Base-by-base conservation (phyloP, 2,888 invertebrate species). In the Tenthredo livida region DNA sequence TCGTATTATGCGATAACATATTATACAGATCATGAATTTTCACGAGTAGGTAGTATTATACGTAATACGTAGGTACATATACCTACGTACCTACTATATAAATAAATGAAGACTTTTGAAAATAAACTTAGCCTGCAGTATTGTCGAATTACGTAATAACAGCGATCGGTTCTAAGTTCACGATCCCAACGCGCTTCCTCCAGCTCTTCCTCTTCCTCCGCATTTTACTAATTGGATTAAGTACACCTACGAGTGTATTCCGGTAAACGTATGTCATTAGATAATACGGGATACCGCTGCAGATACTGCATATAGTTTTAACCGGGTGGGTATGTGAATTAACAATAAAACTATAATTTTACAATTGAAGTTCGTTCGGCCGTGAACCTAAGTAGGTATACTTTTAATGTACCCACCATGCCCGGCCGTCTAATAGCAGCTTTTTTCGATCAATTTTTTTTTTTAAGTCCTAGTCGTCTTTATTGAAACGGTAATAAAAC, bases 141-240 rank as follows among this genome's bases (percentile, higher is more conserved):
- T 54, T 54, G n/a, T 54, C 54, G 54, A 7, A 54, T 54, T 54
- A 54, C n/a, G 54, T 54, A 54, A 54, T n/a, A 7, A n/a, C 2
- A 29, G 29, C 17, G n/a, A 54, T 54, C 17, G 54, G 17, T 54
- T 54, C 54, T n/a, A 54, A 54, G 54, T 54, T 54, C 54, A 54
- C 54, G 54, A 54, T 54, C 54, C 54, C 54, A n/a, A 54, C 54
- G 54, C n/a, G 54, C n/a, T 54, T 54, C 54, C 54, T 54, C n/a
- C n/a, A n/a, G n/a, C n/a, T n/a, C n/a, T n/a, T n/a, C n/a, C n/a
- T 54, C n/a, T 7, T 54, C 6, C n/a, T 54, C n/a, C 15, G 10
- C 29, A 67, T 67, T 29, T 29, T 17, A 15, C 29, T 33, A 67
- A 67, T 67, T 54, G 54, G 54, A 54, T 54, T n/a, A 54, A 54